phyloP scores from a whole-genome alignment of 2,113 vertebrate genomes.

The Lipophrys pholis region DNA sequence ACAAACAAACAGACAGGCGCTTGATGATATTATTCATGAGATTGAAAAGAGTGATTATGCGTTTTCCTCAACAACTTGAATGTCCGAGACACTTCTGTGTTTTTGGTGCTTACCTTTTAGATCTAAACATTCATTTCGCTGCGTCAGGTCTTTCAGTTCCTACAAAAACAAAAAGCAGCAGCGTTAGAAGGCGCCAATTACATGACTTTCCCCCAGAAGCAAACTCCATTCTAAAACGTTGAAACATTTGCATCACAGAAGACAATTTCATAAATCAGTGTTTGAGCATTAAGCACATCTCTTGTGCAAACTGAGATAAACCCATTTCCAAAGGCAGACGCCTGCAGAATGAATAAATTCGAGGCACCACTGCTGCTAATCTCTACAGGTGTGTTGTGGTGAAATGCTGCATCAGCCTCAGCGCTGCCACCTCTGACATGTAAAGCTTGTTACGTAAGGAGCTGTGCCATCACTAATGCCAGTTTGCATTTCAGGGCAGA shows the following conservation, averaged over 20 bases:
- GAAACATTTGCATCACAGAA: slow-evolving; percentile 23
- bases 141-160: slow-evolving; percentile 90
- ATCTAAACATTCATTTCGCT: slow-evolving; percentile 91
- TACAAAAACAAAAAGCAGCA: slow-evolving; percentile 66
- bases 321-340: background rate
- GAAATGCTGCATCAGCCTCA: background rate
- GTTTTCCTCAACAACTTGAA: no score
- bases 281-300: background rate
- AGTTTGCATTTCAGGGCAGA: background rate
- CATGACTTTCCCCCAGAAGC: background rate
- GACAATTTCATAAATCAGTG: background rate
- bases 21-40: no score
- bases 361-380: background rate
- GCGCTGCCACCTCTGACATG: background rate
- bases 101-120: slow-evolving; percentile 86
- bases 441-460: background rate
- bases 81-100: no score
- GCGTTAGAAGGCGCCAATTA: background rate
- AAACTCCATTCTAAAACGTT: slow-evolving; percentile 31
- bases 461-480: background rate
- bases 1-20: slow-evolving; percentile 1
- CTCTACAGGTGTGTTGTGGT: background rate
- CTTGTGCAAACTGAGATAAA: slow-evolving; percentile 16
- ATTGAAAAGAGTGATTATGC: no score
- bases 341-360: background rate